Base-by-base conservation (phyloP, 2,888 invertebrate species). In the Ophion ellenae region DNA sequence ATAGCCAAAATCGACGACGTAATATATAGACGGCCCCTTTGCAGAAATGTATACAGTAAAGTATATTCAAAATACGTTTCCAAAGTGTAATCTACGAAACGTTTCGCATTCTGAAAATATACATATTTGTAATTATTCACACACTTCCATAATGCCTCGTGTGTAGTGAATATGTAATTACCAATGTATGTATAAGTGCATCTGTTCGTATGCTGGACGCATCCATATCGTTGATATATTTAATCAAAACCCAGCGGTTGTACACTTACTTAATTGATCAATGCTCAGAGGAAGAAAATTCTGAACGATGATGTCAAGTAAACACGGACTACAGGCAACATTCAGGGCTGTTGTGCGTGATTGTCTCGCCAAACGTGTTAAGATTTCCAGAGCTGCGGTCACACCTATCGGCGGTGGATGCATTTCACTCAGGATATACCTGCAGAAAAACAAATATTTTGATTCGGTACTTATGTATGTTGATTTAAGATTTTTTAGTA, bases 351-450 rank as follows among this genome's bases (percentile, higher is more conserved):
- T 95, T 87, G 96, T 95, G 63, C 95, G 94, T 10, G 97, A 98
- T 93, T 98, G 97, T 91, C 98, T 96, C 0, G 96, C 96, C 61
- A 99, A 93, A 87, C 98, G 96, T 75, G 96, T 97, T 70, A 99
- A 94, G 87, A 98, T 96, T 94, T 98, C 97, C 73, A 99, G 92
- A 75, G 97, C 96, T 87, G 97, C 96, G 20, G 96, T 95, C 0
- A 98, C 96, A 84, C 97, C 97, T 90, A 96, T 96, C 53, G 97
- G 96, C 83, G 96, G 95, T 0, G 97, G 97, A 90, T 95, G 95
- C 28, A 97, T 94, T 66, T 95, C 95, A 84, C 96, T 96, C 83
- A 98, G 94, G 88, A 98, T 96, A 90, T 98, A 98, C 88, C 97
- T 97, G 83, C 93, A 92, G 93, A 87, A 80, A 83, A 67, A 81